Base-by-base conservation (phyloP, 2,113 vertebrate species). In the Misgurnus mizolepis region DNA sequence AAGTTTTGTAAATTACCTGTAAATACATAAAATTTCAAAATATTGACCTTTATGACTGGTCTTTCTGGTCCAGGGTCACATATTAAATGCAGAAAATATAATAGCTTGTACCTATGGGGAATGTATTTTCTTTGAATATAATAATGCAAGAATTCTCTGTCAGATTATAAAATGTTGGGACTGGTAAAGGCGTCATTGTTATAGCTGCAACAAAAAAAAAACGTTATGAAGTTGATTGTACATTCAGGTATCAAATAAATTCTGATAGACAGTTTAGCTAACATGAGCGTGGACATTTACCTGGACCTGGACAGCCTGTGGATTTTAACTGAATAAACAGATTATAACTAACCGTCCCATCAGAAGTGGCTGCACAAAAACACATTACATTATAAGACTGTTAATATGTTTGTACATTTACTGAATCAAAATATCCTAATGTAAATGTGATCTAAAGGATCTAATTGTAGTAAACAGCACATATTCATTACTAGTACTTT, bases 91-190 rank as follows among this genome's bases (percentile, higher is more conserved):
- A 47, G 7, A 1, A 47, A 7, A 47, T 5, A 47, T 7, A 7
- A 7, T 47, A 12, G 0, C 3, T 43, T 43, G 8, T 5, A n/a
- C 66, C 66, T 18, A 0, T 4, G n/a, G 15, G 55, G 10, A 7
- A 3, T 8, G 49, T 5, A 4, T 70, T n/a, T 3, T 5, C 4
- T 55, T 70, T n/a, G 7, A 55, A 22, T 1, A 17, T n/a, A 7
- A 39, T 70, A n/a, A 39, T 39, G 22, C 27, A 9, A 9, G 53
- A 10, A 10, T 70, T 9, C 14, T 15, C 7, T 39, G 17, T 69
- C n/a, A 8, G 4, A 15, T 2, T n/a, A 3, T 5, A 1, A 10
- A 17, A 4, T 6, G 0, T 5, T 6, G 5, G 4, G 34, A 2
- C 14, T 15, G 1, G 6, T 7, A 3, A 12, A 50, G 47, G 53